A percentile compares a stretch with the other conserved stretches of the same genome.
These are phyloP conservation scores for Lycopodina hypogea DNA, from an alignment of 37 sponge, comb jelly and placozoan genomes.

Conservation along the genomic window DNA sequence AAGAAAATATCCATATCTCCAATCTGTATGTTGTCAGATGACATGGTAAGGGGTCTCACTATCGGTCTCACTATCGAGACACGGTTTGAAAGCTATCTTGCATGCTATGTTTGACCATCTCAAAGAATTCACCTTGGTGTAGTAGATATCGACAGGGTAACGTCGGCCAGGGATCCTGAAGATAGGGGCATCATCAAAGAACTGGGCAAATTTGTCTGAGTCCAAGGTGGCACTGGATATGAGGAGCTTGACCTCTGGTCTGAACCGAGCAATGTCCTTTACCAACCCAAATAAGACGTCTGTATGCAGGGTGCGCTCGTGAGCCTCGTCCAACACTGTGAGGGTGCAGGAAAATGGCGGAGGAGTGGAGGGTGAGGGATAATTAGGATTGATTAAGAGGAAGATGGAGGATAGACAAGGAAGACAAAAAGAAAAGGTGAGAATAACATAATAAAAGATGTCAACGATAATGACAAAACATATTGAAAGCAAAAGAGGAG, in stretches of 20 bases:
- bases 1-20: too few relatives aligned
- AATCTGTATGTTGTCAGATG: too few relatives aligned
- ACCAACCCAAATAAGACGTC: slow-evolving; percentile 98
- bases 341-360: slow-evolving; percentile 64
- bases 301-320: slow-evolving; percentile 97
- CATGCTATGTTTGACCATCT: too few relatives aligned
- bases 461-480: too few relatives aligned
- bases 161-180: slow-evolving; percentile 98
- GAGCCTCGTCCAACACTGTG: slow-evolving; percentile 97
- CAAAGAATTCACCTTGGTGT: slow-evolving; percentile 97
- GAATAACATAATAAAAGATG: background rate
- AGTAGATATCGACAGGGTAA: slow-evolving; percentile 97
- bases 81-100: too few relatives aligned
- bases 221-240: slow-evolving; percentile 99
- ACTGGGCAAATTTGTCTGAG: slow-evolving; percentile 95
- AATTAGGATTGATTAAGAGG: background rate
- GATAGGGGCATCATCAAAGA: slow-evolving; percentile 99
- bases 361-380: background rate
- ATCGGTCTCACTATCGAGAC: too few relatives aligned
- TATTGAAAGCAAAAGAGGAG: too few relatives aligned
- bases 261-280: slow-evolving; percentile 94
- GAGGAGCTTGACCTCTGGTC: slow-evolving; percentile 94
- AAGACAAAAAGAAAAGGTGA: background rate
- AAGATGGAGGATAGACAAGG: background rate
- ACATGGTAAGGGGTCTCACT: too few relatives aligned